Base-by-base conservation (phyloP, 2,888 invertebrate species). In the Bellardia pandia region DNA sequence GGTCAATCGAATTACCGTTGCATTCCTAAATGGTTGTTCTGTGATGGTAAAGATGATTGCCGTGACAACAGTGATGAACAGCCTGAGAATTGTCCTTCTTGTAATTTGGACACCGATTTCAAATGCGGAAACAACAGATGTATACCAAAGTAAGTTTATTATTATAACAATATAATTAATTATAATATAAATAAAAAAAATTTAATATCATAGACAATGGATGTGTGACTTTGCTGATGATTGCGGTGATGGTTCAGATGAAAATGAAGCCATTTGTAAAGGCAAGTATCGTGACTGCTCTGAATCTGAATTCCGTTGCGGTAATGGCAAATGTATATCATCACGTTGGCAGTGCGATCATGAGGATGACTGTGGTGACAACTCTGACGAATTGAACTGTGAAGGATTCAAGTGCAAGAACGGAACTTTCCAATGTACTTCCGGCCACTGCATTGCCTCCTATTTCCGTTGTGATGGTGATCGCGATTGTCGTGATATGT, bases 1-100 rank as follows among this genome's bases (percentile, higher is more conserved):
- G 98, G 98, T 0, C 96, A 97, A 89, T 96, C 97, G 0, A 98
- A 98, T 94, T 99, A 99, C 93, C 95, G 99, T 40, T 99, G 99
- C 93, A 98, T 99, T 90, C 99, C 99, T 0, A 97, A 98, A 93
- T 99, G 99, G 99, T 94, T 99, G 88, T 98, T 99, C 95, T 99
- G 99, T 93, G 99, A 99, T 92, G 99, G 99, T 13, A 98, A 98
- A 93, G 98, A 99, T 91, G 99, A 99, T 92, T 99, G 98, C 90
- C 95, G 98, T 3, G 99, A 99, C 92, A 97, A 97, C 82, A 98
- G 98, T 42, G 99, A 99, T 92, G 99, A 99, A 93, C 94, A 96
- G 66, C 96, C 97, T 0, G 97, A 97, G 90, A 97, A 97, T 91
- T 99, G 99, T 93, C 98, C 98, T 0, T 95, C 96, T 72, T 99